Conservation (phyloP, 2,113 vertebrate genomes). For the Recurvirostra avosetta region DNA sequence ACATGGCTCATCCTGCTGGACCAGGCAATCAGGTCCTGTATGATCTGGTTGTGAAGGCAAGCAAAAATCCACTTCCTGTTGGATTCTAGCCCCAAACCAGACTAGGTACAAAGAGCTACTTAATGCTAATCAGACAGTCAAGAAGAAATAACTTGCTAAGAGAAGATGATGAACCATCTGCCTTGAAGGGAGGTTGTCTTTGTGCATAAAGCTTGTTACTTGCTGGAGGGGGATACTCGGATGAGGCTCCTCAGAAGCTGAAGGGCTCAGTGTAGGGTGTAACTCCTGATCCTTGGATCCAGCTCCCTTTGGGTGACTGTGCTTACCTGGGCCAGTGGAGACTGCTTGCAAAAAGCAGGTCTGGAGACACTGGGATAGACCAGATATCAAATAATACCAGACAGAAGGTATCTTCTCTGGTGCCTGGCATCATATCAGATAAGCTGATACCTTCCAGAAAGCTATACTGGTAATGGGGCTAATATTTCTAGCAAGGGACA, state of each 20-base stretch:
- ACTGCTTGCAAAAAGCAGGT: not conserved
- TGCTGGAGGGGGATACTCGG: not conserved
- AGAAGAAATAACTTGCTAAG: not conserved
- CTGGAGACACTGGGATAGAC: not conserved
- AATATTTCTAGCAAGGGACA: not conserved
- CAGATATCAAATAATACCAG: too few species aligned
- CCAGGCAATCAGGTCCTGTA: not conserved
- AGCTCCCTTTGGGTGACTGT: not conserved
- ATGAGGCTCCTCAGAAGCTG: not conserved
- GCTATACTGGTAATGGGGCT: not conserved
- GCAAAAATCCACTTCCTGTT: not conserved
- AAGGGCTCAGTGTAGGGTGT: not conserved
- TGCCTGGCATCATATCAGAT: not conserved
- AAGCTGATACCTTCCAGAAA: not conserved
- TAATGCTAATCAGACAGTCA: not conserved
- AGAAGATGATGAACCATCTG: not conserved
- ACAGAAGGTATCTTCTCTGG: not conserved
- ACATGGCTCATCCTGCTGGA: not conserved
- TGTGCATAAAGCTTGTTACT: not conserved
- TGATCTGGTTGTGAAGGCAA: not conserved
- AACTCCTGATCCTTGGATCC: not conserved
- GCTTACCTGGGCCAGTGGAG: not conserved
- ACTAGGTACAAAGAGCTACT: not conserved
- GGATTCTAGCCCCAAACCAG: not conserved
- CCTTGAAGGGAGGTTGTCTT: not conserved